Evolutionary conservation across 2,888 invertebrate species (phyloP).

Genomic region (Petrophora chlorosata): DNA sequence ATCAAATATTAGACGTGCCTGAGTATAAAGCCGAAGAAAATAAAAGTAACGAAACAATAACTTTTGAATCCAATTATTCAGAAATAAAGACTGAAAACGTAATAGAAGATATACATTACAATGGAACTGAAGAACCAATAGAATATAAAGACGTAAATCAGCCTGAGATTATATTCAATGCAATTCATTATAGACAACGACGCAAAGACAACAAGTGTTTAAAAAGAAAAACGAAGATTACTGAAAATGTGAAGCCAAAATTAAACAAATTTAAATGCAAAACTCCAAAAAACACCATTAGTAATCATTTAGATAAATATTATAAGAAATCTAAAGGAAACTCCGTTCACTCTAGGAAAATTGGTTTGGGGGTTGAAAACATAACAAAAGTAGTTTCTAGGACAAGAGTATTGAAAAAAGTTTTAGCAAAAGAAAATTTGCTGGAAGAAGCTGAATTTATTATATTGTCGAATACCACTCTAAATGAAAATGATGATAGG

Average conservation of each 20-base stretch:
- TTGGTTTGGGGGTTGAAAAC: constrained; percentile 21
- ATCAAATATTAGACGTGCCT: constrained; percentile 20
- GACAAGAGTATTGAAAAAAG: constrained; percentile 50
- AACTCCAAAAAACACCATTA: constrained; percentile 32
- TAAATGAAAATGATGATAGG: constrained; percentile 31
- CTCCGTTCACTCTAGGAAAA: constrained; percentile 30
- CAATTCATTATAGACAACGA: constrained; percentile 31
- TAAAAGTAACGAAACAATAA: background rate
- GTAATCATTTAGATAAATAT: constrained; percentile 42
- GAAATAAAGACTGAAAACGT: background rate
- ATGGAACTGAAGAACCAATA: background rate
- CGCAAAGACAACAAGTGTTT: constrained; percentile 26
- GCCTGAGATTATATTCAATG: constrained; percentile 38
- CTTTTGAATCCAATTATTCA: background rate
- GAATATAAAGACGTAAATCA: constrained; percentile 2
- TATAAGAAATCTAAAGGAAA: constrained; percentile 41
- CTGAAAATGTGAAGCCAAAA: constrained; percentile 51
- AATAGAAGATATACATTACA: background rate
- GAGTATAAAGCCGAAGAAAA: constrained; percentile 27
- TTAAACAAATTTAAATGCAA: constrained; percentile 38
- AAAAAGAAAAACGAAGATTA: constrained; percentile 38
- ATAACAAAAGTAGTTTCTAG: constrained; percentile 47
- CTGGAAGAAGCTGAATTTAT: constrained; percentile 36
- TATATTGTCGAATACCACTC: constrained; percentile 20
- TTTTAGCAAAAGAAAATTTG: constrained; percentile 53